Conservation (phyloP, 2,797 vertebrate genomes). For the Zalophus californianus region DNA sequence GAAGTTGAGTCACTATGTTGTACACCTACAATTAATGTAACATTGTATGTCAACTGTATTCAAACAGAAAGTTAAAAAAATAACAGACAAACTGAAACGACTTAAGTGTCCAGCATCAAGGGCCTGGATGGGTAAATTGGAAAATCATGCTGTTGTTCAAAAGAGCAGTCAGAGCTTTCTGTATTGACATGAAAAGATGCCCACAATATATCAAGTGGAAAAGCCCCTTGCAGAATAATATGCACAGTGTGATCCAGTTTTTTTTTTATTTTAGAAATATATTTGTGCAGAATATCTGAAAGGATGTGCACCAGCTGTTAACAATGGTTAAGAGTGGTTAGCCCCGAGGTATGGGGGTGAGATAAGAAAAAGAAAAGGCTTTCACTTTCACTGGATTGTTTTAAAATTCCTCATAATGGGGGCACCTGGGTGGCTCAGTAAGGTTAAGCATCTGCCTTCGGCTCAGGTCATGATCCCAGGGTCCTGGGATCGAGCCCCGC, state of each 20-base stretch:
- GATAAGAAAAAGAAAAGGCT: conserved; percentile 1
- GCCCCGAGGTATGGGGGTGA: neutral
- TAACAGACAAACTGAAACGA: neutral
- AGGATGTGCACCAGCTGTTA: conserved; percentile 6
- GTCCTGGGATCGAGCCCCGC: too few relatives aligned
- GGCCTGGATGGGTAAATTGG: neutral
- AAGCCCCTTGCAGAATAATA: neutral
- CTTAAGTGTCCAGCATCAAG: neutral
- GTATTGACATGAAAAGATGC: neutral
- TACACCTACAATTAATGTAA: neutral
- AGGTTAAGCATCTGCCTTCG: too few relatives aligned
- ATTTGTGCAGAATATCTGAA: conserved; percentile 36
- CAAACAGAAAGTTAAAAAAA: neutral
- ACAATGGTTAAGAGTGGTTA: neutral
- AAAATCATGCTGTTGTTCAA: neutral
- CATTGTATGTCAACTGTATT: neutral
- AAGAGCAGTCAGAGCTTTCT: neutral
- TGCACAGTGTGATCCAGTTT: neutral
- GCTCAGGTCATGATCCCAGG: too few relatives aligned
- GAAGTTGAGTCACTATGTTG: neutral
- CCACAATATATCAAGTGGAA: neutral
- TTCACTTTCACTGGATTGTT: neutral
- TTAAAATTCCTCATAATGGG: neutral
- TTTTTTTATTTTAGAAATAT: conserved; percentile 16
- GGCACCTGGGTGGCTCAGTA: too few relatives aligned